A percentile compares a stretch with the other conserved stretches of the same genome.
Evolutionary conservation across 1,140 invertebrate genomes (phyloP).

Genomic region (Papilio glaucus): DNA sequence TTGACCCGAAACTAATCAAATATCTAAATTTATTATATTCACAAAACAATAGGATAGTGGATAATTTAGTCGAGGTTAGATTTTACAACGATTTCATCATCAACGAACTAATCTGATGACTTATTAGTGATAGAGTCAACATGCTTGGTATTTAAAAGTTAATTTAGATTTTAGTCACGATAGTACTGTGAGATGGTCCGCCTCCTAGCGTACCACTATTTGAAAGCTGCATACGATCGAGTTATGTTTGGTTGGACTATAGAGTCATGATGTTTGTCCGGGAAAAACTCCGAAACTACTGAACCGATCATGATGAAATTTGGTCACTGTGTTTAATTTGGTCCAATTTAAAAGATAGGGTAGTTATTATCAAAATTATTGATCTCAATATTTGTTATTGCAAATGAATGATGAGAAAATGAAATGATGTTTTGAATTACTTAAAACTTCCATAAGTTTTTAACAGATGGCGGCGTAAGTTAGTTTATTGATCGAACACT

Average conservation of each 20-base stretch:
- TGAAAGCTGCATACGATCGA: background rate
- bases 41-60: conserved; percentile 22
- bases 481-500: too few relatives aligned
- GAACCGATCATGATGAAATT: too few relatives aligned
- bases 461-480: too few relatives aligned
- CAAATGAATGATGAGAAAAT: too few relatives aligned
- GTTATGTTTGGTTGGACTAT: background rate
- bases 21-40: conserved; percentile 14
- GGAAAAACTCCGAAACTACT: too few relatives aligned
- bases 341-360: too few relatives aligned
- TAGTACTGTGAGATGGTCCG: background rate
- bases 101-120: background rate
- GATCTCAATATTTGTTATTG: too few relatives aligned
- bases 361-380: too few relatives aligned
- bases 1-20: conserved; percentile 22
- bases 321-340: too few relatives aligned
- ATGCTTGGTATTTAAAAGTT: conserved; percentile 34
- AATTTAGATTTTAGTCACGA: conserved; percentile 21
- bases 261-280: too few relatives aligned
- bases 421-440: too few relatives aligned
- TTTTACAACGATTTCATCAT: conserved; percentile 21
- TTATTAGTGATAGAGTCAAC: conserved; percentile 13
- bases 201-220: background rate
- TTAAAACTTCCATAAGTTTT: too few relatives aligned
- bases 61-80: conserved; percentile 28